Evolutionary conservation across 1,140 invertebrate genomes (phyloP).

Genomic region (Macrocentrus cingulum): DNA sequence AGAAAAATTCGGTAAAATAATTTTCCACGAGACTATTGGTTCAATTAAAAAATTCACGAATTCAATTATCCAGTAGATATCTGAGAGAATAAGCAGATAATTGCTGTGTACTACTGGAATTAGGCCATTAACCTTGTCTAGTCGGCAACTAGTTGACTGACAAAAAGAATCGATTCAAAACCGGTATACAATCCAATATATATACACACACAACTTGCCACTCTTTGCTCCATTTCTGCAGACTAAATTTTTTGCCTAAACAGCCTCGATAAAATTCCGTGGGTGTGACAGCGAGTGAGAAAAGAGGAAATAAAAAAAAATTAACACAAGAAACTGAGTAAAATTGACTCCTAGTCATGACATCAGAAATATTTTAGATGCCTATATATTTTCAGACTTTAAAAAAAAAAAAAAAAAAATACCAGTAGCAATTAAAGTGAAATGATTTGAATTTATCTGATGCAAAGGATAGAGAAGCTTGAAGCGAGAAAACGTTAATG

Average conservation of each 20-base stretch:
- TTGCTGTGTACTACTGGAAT: slow-evolving; percentile 9
- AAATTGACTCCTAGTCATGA: too few species aligned
- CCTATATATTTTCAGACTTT: too few species aligned
- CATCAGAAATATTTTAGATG: too few species aligned
- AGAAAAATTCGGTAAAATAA: too few species aligned
- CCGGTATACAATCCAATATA: neutral
- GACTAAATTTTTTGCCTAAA: too few species aligned
- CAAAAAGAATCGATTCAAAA: neutral
- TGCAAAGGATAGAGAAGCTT: neutral
- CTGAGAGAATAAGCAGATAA: neutral
- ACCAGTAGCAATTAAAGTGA: neutral
- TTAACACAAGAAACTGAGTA: too few species aligned
- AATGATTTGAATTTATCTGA: slow-evolving; percentile 10
- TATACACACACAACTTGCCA: neutral
- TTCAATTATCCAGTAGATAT: slow-evolving; percentile 8
- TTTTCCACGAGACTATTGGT: too few species aligned
- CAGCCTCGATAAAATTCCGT: too few species aligned
- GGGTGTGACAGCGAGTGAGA: too few species aligned
- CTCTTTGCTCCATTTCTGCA: neutral
- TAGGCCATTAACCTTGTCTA: slow-evolving; percentile 25
- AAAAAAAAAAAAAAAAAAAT: too few species aligned
- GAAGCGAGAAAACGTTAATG: slow-evolving; percentile 18
- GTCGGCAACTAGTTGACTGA: neutral
- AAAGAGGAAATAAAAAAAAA: too few species aligned
- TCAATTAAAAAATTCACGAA: neutral